Evolutionary conservation across 2,888 invertebrate species (phyloP).

Genomic region (Auanema sp.): DNA sequence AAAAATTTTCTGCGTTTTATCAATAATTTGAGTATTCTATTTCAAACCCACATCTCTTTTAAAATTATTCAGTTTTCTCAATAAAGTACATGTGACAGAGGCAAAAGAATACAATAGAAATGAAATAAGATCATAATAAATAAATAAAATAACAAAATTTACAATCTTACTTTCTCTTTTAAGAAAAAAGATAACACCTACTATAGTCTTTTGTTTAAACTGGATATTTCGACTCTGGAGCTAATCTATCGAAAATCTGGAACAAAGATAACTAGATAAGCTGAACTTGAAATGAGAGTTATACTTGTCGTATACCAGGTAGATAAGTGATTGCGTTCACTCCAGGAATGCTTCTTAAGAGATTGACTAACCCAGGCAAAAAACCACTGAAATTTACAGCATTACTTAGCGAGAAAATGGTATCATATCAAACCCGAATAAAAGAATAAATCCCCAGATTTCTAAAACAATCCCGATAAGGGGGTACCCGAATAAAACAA

Average conservation of each 20-base stretch:
- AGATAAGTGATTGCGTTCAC: conserved; percentile 84
- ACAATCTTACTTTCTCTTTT: too few species aligned
- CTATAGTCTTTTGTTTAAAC: conserved; percentile 34
- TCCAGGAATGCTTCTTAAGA: conserved; percentile 87
- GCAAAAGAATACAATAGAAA: too few species aligned
- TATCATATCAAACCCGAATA: conserved; percentile 69
- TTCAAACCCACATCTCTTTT: too few species aligned
- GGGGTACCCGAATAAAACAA: conserved; percentile 93
- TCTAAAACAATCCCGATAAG: conserved; percentile 93
- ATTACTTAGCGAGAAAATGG: not conserved
- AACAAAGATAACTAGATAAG: conserved; percentile 20
- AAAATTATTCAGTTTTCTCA: too few species aligned
- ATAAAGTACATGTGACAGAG: too few species aligned
- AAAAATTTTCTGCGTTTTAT: too few species aligned
- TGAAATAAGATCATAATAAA: too few species aligned
- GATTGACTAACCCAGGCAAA: conserved; percentile 92
- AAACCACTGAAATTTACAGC: conserved; percentile 78
- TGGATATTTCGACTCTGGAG: conserved; percentile 62
- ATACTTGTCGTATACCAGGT: conserved; percentile 83
- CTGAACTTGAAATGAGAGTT: not conserved
- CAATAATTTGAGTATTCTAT: too few species aligned
- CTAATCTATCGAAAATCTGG: conserved; percentile 59
- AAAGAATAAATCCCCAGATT: conserved; percentile 86
- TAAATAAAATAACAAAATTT: too few species aligned
- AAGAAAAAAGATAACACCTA: not conserved